Evolutionary conservation across 2,888 invertebrate species (phyloP).

Genomic region (Nudaria mundana): DNA sequence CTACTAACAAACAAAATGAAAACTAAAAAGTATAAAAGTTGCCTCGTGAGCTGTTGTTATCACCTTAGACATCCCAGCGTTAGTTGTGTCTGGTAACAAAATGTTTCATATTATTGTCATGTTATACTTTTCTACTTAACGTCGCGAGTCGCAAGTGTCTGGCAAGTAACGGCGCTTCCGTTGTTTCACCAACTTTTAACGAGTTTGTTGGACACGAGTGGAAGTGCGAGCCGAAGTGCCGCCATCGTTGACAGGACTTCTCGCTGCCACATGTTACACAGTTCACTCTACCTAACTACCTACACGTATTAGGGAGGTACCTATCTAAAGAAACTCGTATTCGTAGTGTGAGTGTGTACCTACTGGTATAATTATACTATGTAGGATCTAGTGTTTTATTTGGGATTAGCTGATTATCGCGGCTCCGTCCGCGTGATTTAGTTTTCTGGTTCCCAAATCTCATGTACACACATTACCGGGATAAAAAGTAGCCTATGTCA

Average conservation of each 20-base stretch:
- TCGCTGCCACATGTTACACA: conserved; percentile 49
- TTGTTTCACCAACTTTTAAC: conserved; percentile 78
- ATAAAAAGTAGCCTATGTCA: not conserved
- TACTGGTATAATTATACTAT: too few relatives aligned
- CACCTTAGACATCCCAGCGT: conserved; percentile 57
- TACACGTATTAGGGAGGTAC: conserved; percentile 1
- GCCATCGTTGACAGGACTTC: conserved; percentile 45
- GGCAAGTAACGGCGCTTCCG: conserved; percentile 63
- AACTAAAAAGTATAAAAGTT: conserved; percentile 38
- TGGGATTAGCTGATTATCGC: too few relatives aligned
- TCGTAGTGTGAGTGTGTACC: too few relatives aligned
- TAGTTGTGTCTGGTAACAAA: conserved; percentile 58
- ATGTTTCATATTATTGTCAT: conserved; percentile 69
- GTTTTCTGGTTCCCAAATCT: too few relatives aligned
- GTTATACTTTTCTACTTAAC: conserved; percentile 76
- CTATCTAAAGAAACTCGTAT: not conserved
- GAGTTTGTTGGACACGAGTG: conserved; percentile 76
- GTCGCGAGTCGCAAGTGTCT: conserved; percentile 72
- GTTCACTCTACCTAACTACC: not conserved
- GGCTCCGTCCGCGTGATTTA: too few relatives aligned
- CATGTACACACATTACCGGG: too few relatives aligned
- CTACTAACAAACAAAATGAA: conserved; percentile 21
- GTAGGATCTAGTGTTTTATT: too few relatives aligned
- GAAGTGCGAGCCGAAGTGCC: conserved; percentile 45
- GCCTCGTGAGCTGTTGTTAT: conserved; percentile 35